A percentile compares a stretch with the other conserved stretches of the same genome.
These are phyloP conservation scores for Macropus fuliginosus DNA, from an alignment of 2,797 vertebrate genomes.

Conservation along the genomic window DNA sequence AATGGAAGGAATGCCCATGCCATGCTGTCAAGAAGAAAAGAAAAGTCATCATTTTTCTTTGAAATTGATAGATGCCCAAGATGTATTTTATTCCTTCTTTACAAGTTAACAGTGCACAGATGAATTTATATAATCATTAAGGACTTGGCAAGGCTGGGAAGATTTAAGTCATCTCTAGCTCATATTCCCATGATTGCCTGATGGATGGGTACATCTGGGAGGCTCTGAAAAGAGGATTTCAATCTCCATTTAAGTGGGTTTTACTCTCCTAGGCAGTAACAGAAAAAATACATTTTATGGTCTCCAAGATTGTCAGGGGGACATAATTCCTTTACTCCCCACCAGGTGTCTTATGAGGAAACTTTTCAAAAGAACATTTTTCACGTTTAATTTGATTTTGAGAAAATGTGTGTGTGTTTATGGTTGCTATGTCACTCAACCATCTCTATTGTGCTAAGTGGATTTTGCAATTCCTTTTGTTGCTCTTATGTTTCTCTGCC, in stretches of 20 bases:
- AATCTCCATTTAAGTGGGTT: background rate
- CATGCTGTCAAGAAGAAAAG: conserved; percentile 85
- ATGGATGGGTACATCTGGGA: conserved; percentile 69
- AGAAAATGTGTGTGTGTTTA: conserved; percentile 24
- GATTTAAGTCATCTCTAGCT: conserved; percentile 61
- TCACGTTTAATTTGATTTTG: background rate
- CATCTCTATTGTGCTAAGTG: background rate
- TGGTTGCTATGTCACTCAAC: background rate
- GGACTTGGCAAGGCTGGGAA: conserved; percentile 53
- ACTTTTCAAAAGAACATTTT: conserved; percentile 12
- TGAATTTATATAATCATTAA: conserved; percentile 70
- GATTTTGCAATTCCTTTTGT: background rate
- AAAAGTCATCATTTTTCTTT: conserved; percentile 43
- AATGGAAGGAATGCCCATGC: conserved; percentile 94
- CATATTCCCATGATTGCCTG: conserved; percentile 52
- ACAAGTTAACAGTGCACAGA: conserved; percentile 66
- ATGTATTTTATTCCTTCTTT: conserved; percentile 67
- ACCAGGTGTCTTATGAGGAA: background rate
- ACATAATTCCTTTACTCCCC: background rate
- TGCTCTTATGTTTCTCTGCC: background rate
- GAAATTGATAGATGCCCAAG: conserved; percentile 45
- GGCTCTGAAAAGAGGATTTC: conserved; percentile 42
- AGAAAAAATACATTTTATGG: background rate
- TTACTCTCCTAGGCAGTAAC: background rate
- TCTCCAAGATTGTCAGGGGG: background rate